Conservation (phyloP, 2,888 invertebrate species). For the Erebia aethiops region DNA sequence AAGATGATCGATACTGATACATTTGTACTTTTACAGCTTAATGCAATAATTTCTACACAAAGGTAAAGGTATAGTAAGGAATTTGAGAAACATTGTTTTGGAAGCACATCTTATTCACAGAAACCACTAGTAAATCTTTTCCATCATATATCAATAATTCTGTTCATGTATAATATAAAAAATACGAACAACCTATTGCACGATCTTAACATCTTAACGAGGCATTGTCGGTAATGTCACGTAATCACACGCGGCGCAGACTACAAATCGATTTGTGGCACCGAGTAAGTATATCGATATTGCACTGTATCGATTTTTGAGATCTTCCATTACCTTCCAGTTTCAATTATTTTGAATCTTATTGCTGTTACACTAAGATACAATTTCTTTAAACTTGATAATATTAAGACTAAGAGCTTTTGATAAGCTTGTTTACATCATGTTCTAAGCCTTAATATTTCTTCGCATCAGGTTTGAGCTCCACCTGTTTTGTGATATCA, state of each 20-base stretch:
- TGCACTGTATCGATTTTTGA: constrained; percentile 12
- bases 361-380: neutral
- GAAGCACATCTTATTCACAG: neutral
- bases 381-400: neutral
- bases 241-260: constrained; percentile 33
- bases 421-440: neutral
- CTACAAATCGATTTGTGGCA: constrained; percentile 35
- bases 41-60: too few relatives aligned
- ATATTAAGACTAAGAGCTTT: neutral
- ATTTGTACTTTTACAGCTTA: too few relatives aligned
- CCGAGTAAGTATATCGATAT: constrained; percentile 14
- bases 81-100: too few relatives aligned
- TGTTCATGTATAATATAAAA: constrained; percentile 21
- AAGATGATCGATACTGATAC: too few relatives aligned
- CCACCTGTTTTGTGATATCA: neutral
- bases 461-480: neutral
- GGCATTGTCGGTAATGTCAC: constrained; percentile 30
- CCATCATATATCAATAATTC: neutral
- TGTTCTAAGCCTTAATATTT: neutral
- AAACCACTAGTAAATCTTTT: neutral
- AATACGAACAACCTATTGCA: constrained; percentile 26
- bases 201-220: constrained; percentile 27
- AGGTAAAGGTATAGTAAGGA: too few relatives aligned
- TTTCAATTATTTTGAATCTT: neutral
- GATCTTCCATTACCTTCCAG: neutral